Conservation (phyloP, 1,140 invertebrate genomes). For the Microplitis demolitor region DNA sequence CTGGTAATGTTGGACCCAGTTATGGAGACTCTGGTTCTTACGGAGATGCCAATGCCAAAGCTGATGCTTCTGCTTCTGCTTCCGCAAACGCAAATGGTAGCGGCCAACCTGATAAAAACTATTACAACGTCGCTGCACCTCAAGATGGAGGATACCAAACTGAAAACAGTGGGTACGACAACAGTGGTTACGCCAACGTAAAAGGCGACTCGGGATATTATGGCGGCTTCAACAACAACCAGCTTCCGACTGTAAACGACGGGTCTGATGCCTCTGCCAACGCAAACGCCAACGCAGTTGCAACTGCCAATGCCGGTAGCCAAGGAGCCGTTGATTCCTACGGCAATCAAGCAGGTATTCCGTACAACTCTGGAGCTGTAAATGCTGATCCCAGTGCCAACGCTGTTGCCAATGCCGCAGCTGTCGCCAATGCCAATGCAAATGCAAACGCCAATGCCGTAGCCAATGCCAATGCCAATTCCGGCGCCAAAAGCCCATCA, state of each 20-base stretch:
- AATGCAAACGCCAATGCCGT: constrained; percentile 26
- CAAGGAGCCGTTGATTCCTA: not conserved
- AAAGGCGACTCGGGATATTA: no score
- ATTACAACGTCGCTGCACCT: no score
- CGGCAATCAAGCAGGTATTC: not conserved
- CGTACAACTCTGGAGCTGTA: no score
- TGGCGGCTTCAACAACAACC: no score
- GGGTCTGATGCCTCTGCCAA: not conserved
- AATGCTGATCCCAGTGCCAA: no score
- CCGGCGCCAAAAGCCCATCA: not conserved
- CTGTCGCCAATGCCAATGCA: constrained; percentile 19
- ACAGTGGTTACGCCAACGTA: no score
- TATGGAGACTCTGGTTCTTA: constrained; percentile 5
- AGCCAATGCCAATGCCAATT: not conserved
- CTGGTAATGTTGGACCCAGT: not conserved
- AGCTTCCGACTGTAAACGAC: no score
- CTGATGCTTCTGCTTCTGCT: constrained; percentile 17
- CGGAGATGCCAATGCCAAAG: not conserved
- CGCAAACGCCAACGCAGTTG: not conserved
- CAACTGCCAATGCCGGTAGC: not conserved
- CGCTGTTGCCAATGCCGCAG: constrained; percentile 6
- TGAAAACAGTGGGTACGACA: no score
- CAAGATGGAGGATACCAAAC: no score
- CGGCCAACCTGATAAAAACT: no score
- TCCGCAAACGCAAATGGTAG: no score